A percentile compares a stretch with the other conserved stretches of the same genome.
Evolutionary conservation across 35 echinoderm and acorn worm species (phyloP).

Genomic region (Lytechinus variegatus): DNA sequence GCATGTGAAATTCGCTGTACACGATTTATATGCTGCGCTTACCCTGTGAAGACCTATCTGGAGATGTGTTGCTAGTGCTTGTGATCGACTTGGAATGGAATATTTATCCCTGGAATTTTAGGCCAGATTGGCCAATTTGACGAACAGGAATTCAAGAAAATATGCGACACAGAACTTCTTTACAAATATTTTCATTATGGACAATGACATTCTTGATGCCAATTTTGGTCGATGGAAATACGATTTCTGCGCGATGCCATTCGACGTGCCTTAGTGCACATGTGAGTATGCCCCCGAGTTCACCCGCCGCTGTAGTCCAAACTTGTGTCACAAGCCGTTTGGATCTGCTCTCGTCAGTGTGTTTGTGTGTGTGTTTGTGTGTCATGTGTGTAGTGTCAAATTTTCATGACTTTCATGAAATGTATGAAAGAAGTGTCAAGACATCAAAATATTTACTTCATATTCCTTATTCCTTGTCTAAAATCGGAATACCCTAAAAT

Average conservation of each 20-base stretch:
- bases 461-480: no score
- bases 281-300: background rate
- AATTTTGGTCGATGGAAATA: background rate
- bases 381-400: background rate
- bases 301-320: background rate
- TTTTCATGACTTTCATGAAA: background rate
- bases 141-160: background rate
- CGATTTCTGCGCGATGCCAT: conserved; percentile 20
- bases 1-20: no score
- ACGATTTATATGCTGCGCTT: no score
- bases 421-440: no score
- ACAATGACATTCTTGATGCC: background rate
- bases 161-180: background rate
- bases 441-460: no score
- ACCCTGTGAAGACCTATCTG: no score
- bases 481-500: no score
- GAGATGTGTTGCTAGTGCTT: background rate
- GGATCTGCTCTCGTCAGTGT: background rate
- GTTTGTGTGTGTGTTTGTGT: background rate
- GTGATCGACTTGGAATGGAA: background rate
- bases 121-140: background rate
- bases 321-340: background rate
- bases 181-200: background rate
- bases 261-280: conserved; percentile 44
- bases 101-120: background rate